Conservation (phyloP, 1,140 invertebrate species). For the Magallana gigas region DNA sequence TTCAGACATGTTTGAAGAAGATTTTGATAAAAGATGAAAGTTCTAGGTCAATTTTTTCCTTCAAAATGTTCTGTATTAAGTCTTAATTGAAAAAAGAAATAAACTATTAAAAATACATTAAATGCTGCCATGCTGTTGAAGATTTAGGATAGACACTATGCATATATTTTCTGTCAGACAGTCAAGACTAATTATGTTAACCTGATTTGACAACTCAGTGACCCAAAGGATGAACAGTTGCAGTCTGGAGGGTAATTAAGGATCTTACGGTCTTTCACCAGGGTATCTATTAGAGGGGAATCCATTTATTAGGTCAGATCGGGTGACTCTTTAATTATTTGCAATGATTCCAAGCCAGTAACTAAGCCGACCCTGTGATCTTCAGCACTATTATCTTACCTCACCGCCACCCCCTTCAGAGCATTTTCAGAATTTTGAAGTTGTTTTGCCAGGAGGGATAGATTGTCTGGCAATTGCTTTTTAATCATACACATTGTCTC, state of each 20-base stretch:
- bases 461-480: slow-evolving; percentile 21
- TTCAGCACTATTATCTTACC: slow-evolving; percentile 18
- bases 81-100: background rate
- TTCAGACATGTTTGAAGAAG: background rate
- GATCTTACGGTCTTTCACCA: background rate
- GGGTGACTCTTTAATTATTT: slow-evolving; percentile 21
- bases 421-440: background rate
- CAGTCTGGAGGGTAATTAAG: background rate
- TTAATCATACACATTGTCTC: slow-evolving; percentile 24
- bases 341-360: background rate
- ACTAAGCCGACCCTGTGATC: background rate
- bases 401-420: background rate
- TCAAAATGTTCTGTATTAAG: background rate
- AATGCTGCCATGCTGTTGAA: background rate
- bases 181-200: background rate
- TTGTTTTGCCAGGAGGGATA: background rate
- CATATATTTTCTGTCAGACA: background rate
- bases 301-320: slow-evolving; percentile 18
- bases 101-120: background rate
- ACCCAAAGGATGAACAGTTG: background rate
- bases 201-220: background rate
- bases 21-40: slow-evolving; percentile 8
- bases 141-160: too few relatives aligned
- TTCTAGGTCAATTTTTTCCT: background rate
- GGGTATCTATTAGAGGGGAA: background rate